Evolutionary conservation across 2,113 vertebrate genomes (phyloP), one percentile per base, ranked within the genome.

Genomic region (Psilopsiagon aurifrons): DNA sequence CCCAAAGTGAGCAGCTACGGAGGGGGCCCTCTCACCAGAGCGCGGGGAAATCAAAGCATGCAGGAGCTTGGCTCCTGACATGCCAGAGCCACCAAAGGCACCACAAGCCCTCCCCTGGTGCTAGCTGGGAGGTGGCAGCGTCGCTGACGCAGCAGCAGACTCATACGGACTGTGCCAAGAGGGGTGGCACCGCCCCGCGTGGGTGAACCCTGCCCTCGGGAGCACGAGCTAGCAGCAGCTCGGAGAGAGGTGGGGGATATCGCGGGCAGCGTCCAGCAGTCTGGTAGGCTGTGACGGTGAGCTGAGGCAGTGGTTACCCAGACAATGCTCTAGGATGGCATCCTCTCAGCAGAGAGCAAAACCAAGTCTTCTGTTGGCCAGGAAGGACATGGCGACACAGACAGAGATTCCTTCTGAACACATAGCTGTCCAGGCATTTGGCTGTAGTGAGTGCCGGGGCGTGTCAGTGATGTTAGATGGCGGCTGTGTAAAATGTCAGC

Each of bases 241-340:
- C 18, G 3, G 54, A 5, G 8, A 1, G 11, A 7, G 18, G 18
- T 3, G 4, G 17, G 11, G 8, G 17, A 9, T 22, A 18, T 9
- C 2, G 5, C 3, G 8, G 12, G 54, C 29, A 33, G 54, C 9
- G 54, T 33, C 5, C 18, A 20, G 31, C 31, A 57, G 12, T 20
- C 31, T 5, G 5, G 18, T 20, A 9, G 54, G 12, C 18, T 57
- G 19, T 0, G 5, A 31, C 6, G 11, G 54, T 57, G 31, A 20
- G 54, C 31, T 33, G 31, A 20, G 11, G 11, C 31, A 13, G 18
- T 1, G 31, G 18, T 33, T 20, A 33, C 19, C 5, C 8, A 20
- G 54, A 20, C 18, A 57, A 31, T 57, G 31, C 12, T 57, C 54
- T 57, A 20, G 31, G 31, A 13, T 33, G 55, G 7, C 19, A 33